These are phyloP conservation scores for Cosmia pyralina DNA, from an alignment of 2,888 invertebrate genomes.

Conservation along the genomic window DNA sequence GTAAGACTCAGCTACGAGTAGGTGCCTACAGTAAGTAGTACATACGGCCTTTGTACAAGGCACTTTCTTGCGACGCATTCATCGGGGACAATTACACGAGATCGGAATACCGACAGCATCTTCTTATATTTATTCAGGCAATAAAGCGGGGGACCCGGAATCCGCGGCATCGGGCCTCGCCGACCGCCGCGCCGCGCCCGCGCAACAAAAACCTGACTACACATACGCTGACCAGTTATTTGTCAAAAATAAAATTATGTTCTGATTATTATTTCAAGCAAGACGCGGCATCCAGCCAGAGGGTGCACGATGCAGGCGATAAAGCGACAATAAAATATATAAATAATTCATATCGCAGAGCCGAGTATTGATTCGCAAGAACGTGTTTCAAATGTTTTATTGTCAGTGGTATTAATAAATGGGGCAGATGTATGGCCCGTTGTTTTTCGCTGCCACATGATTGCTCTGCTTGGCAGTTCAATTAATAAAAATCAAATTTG, in stretches of 20 bases:
- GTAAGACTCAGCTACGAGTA: constrained; percentile 34
- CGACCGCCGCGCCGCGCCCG: constrained; percentile 62
- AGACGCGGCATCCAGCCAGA: constrained; percentile 68
- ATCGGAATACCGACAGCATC: constrained; percentile 74
- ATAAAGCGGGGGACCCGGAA: constrained; percentile 71
- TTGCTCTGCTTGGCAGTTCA: constrained; percentile 80
- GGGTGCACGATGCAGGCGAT: constrained; percentile 83
- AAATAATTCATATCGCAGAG: constrained; percentile 87
- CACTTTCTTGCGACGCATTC: constrained; percentile 68
- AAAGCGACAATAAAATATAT: constrained; percentile 89
- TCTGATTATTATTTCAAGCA: constrained; percentile 87
- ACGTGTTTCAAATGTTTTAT: constrained; percentile 90
- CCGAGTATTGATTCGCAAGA: constrained; percentile 88
- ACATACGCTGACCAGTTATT: constrained; percentile 84
- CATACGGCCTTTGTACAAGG: constrained; percentile 57
- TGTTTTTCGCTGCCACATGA: constrained; percentile 76
- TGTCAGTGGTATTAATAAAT: constrained; percentile 86
- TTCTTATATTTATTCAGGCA: constrained; percentile 77
- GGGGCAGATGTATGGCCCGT: constrained; percentile 83
- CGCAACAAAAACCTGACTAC: constrained; percentile 77
- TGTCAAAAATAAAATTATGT: constrained; percentile 89
- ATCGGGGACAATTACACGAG: constrained; percentile 74
- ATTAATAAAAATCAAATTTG: constrained; percentile 85
- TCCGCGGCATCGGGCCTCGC: constrained; percentile 68
- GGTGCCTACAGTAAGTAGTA: constrained; percentile 29